These are phyloP conservation scores for Varanus komodoensis DNA, from an alignment of 2,113 vertebrate species.

Conservation along the genomic window DNA sequence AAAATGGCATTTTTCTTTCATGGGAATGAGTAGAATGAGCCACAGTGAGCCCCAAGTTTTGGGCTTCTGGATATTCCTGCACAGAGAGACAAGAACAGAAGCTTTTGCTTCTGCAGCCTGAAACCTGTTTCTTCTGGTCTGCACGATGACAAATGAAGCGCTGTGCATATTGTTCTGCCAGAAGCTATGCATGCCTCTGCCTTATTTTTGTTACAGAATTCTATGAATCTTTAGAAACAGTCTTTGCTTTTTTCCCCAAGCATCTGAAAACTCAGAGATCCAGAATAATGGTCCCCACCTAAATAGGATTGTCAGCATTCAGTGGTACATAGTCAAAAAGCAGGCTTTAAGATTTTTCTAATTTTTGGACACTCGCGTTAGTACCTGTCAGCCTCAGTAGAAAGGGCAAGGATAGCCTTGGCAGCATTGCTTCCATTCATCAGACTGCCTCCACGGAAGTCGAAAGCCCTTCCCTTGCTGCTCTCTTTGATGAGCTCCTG, in stretches of 20 bases:
- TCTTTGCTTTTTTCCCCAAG: no score
- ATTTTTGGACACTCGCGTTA: not conserved
- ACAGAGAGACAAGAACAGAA: not conserved
- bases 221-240: no score
- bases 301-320: not conserved
- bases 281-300: not conserved
- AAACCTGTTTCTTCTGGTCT: not conserved
- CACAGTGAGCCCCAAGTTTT: not conserved
- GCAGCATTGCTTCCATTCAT: slow-evolving; percentile 85
- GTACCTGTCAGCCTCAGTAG: slow-evolving; percentile 93
- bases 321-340: not conserved
- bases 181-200: not conserved
- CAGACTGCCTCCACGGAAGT: slow-evolving; percentile 88
- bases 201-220: not conserved
- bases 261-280: not conserved
- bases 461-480: slow-evolving; percentile 81
- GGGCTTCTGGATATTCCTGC: not conserved
- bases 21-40: not conserved
- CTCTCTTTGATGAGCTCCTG: slow-evolving; percentile 91
- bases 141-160: not conserved
- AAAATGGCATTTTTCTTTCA: not conserved
- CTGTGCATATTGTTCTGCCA: not conserved
- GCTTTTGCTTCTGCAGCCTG: not conserved
- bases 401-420: slow-evolving; percentile 90
- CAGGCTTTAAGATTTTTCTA: not conserved